Evolutionary conservation across 2,888 invertebrate genomes (phyloP).

Genomic region (Drosophila dives): DNA sequence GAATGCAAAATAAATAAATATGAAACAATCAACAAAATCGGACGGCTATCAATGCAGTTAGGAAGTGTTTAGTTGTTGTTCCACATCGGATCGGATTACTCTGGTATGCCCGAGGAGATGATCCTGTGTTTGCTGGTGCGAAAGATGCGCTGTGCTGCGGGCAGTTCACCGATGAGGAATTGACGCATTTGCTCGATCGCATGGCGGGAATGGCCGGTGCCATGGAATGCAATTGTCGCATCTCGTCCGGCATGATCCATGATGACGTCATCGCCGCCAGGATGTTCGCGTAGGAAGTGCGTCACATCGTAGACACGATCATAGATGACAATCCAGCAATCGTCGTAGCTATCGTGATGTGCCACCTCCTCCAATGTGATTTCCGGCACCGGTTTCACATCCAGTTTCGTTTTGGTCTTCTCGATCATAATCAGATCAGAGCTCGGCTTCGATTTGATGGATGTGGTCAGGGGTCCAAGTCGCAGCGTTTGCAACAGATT

Average conservation of each 20-base stretch:
- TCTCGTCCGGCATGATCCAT: conserved; percentile 94
- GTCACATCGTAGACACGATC: conserved; percentile 94
- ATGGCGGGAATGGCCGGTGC: conserved; percentile 90
- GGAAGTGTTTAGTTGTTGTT: conserved; percentile 85
- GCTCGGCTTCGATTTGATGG: conserved; percentile 26
- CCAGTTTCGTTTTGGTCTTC: conserved; percentile 31
- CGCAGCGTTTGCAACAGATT: conserved; percentile 76
- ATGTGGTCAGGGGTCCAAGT: conserved; percentile 53
- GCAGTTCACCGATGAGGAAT: conserved; percentile 92
- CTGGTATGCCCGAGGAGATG: conserved; percentile 81
- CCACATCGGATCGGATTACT: conserved; percentile 51
- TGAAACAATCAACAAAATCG: background rate
- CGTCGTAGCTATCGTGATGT: conserved; percentile 89
- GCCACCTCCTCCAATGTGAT: conserved; percentile 91
- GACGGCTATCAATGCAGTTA: conserved; percentile 85
- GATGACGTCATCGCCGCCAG: conserved; percentile 93
- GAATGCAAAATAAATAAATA: conserved; percentile 44
- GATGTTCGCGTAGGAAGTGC: conserved; percentile 91
- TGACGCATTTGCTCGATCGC: conserved; percentile 88
- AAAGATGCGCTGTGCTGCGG: conserved; percentile 90
- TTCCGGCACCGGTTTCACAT: conserved; percentile 64
- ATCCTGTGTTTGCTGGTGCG: conserved; percentile 83
- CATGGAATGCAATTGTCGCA: conserved; percentile 92
- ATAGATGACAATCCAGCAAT: conserved; percentile 95
- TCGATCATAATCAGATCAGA: conserved; percentile 41